Percentiles rank a stretch among this genome's conserved stretches.
Conservation (phyloP, 2,888 invertebrate species). For the Polyommatus iphigenia region DNA sequence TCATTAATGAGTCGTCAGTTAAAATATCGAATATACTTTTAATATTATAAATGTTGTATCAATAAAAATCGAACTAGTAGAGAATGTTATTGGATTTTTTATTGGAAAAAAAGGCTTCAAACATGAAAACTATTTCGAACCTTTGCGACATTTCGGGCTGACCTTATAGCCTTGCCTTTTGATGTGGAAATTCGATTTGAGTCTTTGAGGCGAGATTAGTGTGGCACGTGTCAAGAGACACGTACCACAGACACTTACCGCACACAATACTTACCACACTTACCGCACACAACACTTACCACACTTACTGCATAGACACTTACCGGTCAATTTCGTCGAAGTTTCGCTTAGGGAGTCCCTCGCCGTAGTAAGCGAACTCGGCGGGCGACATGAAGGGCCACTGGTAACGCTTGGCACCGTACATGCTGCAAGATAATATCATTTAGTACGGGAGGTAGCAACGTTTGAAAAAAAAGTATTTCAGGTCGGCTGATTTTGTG, state of each 20-base stretch:
- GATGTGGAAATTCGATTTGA: neutral
- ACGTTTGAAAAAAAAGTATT: too few relatives aligned
- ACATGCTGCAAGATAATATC: conserved; percentile 50
- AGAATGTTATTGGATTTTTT: too few relatives aligned
- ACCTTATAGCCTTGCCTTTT: neutral
- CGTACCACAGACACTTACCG: conserved; percentile 48
- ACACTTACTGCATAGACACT: neutral
- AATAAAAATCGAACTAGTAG: too few relatives aligned
- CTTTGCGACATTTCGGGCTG: neutral
- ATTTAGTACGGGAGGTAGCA: too few relatives aligned
- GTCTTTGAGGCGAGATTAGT: neutral
- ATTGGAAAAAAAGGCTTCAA: neutral
- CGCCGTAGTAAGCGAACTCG: conserved; percentile 62
- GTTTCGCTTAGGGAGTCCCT: conserved; percentile 69
- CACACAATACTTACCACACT: too few relatives aligned
- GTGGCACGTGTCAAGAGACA: neutral
- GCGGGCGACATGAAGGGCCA: conserved; percentile 54
- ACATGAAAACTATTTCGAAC: neutral
- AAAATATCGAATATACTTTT: too few relatives aligned
- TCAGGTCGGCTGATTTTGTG: too few relatives aligned
- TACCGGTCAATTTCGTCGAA: conserved; percentile 82
- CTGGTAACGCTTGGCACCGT: conserved; percentile 62
- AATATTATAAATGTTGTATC: too few relatives aligned
- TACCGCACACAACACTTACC: too few relatives aligned
- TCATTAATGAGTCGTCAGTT: too few relatives aligned